A percentile compares a stretch with the other conserved stretches of the same genome.
These are phyloP conservation scores for Lordiphosa collinella DNA, from an alignment of 1,140 invertebrate genomes.

Conservation along the genomic window DNA sequence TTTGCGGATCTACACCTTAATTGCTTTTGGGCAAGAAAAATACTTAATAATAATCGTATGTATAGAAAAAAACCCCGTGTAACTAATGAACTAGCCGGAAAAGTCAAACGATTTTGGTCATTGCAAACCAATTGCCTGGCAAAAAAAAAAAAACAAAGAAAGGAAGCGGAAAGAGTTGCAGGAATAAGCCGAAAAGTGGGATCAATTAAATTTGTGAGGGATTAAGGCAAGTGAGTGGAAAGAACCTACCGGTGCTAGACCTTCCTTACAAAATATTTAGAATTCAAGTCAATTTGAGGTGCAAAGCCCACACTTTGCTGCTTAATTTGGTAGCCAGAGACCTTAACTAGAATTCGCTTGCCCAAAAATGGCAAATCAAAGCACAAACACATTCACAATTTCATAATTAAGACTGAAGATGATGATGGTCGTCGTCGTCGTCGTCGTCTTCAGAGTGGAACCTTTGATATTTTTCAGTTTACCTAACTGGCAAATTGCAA, in stretches of 20 bases:
- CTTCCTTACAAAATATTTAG: too few species aligned
- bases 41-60: constrained; percentile 14
- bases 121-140: constrained; percentile 57
- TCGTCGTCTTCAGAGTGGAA: not conserved
- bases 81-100: constrained; percentile 52
- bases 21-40: constrained; percentile 34
- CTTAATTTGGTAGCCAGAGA: too few species aligned
- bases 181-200: not conserved
- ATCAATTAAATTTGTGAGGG: too few species aligned
- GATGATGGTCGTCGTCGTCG: not conserved
- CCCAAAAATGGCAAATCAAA: too few species aligned
- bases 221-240: too few species aligned
- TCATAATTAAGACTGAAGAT: too few species aligned
- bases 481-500: constrained; percentile 12
- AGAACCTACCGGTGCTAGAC: too few species aligned
- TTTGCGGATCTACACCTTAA: constrained; percentile 72
- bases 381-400: too few species aligned
- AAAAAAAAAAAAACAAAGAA: constrained; percentile 11
- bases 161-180: constrained; percentile 19
- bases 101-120: constrained; percentile 64
- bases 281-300: too few species aligned
- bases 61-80: constrained; percentile 9
- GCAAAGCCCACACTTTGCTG: too few species aligned
- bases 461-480: not conserved
- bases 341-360: too few species aligned